Base-by-base conservation (phyloP, 2,113 vertebrate genomes). In the Thamnophis sirtalis region DNA sequence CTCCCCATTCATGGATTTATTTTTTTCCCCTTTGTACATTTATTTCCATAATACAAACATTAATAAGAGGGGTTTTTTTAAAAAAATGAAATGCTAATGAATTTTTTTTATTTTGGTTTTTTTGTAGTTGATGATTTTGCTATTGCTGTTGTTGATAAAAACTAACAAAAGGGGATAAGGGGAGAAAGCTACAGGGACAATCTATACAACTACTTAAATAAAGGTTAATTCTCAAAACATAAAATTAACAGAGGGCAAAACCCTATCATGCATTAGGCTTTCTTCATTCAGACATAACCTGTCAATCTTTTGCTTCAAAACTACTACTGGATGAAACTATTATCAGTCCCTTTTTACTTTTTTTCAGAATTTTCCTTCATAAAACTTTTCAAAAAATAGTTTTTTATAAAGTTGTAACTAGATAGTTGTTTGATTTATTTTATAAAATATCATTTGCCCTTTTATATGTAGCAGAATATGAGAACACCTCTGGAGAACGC, bases 361-460 rank as follows among this genome's bases (percentile, higher is more conserved):
- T 73, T 63, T 19, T 56, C 63, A 73, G 2, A 33, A 73, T 73
- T 73, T 73, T 33, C n/a, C n/a, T 17, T 33, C 2, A 73, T 73
- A 73, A 73, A 73, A 73, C n/a, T 7, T 73, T 33, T 43, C 0
- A 68, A 19, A 28, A 28, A 54, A 88, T 86, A 91, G 11, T 4
- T 91, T 90, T 86, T 55, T 43, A 91, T 60, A 38, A 11, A 0
- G 22, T 92, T 54, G 85, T 94, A 94, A 90, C 19, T 26, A 38
- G 38, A 48, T 11, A 90, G 5, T 53, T 49, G 26, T 91, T 94
- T 93, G 26, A 43, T 94, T 94, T 56, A 10, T 89, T 51, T 38
- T 55, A 21, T 91, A 93, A 94, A 95, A 38, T 84, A 89, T 0
- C 15, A 90, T 93, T 94, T 96, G 4, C 9, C 7, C 24, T 15